Evolutionary conservation across 2,113 vertebrate genomes (phyloP).

Genomic region (Orcinus orca): DNA sequence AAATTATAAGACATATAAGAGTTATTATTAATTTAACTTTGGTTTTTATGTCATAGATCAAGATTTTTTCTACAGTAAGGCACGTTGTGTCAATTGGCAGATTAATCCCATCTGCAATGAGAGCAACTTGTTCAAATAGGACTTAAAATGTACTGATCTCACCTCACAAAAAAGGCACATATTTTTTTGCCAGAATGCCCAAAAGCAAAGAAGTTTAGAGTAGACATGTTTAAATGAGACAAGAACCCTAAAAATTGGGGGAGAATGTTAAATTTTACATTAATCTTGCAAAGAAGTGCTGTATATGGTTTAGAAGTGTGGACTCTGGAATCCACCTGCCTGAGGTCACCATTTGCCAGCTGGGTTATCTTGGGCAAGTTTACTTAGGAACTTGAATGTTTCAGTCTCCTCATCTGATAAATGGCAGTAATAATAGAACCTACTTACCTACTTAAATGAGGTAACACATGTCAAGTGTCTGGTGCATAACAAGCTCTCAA

Average conservation of each 20-base stretch:
- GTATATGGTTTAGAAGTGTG: background rate
- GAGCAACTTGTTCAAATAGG: background rate
- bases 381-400: constrained; percentile 24
- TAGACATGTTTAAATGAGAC: background rate
- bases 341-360: background rate
- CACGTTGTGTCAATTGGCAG: background rate
- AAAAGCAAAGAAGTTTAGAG: background rate
- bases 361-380: background rate
- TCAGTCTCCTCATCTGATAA: constrained; percentile 5
- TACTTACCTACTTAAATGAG: background rate
- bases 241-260: background rate
- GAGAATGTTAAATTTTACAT: background rate
- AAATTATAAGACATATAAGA: background rate
- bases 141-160: background rate
- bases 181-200: background rate
- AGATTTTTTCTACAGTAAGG: background rate
- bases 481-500: background rate
- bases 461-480: background rate
- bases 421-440: background rate
- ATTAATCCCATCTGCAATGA: background rate
- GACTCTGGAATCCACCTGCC: background rate
- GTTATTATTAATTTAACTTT: background rate
- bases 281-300: background rate
- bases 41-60: background rate
- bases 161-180: background rate